These are phyloP conservation scores for Chymomyza caudatula DNA, from an alignment of 2,888 invertebrate genomes.

Conservation along the genomic window DNA sequence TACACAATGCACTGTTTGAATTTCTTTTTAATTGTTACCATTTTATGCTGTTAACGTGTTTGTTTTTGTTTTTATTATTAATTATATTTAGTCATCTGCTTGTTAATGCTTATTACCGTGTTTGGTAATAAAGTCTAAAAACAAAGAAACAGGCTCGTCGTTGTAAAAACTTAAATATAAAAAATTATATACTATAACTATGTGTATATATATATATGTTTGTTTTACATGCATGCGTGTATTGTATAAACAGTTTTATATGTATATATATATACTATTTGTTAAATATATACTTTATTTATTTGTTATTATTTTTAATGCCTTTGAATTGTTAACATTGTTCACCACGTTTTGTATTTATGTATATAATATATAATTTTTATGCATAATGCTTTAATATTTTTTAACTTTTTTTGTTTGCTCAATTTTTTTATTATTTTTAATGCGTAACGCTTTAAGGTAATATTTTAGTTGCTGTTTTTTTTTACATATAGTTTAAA, in stretches of 20 bases:
- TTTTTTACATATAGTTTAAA: neutral
- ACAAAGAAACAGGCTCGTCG: conserved; percentile 42
- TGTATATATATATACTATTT: conserved; percentile 15
- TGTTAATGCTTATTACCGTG: conserved; percentile 25
- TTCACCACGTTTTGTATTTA: conserved; percentile 60
- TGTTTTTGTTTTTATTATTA: conserved; percentile 28
- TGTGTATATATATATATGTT: conserved; percentile 33
- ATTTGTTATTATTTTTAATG: conserved; percentile 53
- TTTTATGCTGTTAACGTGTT: conserved; percentile 19
- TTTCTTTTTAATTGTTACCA: conserved; percentile 24
- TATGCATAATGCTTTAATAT: conserved; percentile 26
- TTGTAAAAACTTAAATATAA: conserved; percentile 69
- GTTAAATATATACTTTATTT: conserved; percentile 47
- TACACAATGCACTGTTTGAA: conserved; percentile 42
- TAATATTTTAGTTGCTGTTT: conserved; percentile 38
- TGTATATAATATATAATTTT: conserved; percentile 3
- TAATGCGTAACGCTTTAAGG: conserved; percentile 69
- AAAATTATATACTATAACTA: conserved; percentile 64
- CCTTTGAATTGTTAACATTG: conserved; percentile 71
- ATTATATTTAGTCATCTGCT: neutral
- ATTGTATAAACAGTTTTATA: conserved; percentile 60
- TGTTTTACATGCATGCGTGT: conserved; percentile 39
- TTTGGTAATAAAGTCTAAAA: conserved; percentile 38
- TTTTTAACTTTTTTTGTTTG: neutral
- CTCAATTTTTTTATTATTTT: conserved; percentile 19